Evolutionary conservation across 2,113 vertebrate genomes (phyloP).

Genomic region (Nerophis ophidion): DNA sequence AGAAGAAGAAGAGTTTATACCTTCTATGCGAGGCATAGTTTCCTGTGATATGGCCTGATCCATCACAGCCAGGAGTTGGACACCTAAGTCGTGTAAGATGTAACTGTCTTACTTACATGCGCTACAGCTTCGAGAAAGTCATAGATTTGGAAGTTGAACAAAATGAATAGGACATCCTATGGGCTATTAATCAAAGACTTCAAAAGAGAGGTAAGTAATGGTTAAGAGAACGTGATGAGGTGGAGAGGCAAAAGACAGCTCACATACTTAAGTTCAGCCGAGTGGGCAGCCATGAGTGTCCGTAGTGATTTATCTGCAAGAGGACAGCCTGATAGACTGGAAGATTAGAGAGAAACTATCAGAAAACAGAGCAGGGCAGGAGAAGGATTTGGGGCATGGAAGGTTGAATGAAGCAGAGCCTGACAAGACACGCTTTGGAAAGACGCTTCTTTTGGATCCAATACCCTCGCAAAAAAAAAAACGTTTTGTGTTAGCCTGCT

Average conservation of each 20-base stretch:
- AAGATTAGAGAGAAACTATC: conserved; percentile 70
- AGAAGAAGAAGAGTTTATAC: conserved; percentile 58
- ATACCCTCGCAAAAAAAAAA: background rate
- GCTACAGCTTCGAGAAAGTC: background rate
- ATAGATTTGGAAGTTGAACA: background rate
- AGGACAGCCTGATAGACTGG: conserved; percentile 99
- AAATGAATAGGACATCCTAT: background rate
- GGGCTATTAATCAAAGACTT: background rate
- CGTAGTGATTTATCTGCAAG: conserved; percentile 99
- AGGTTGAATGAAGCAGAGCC: conserved; percentile 37
- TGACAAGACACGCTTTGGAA: conserved; percentile 5
- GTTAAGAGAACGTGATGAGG: conserved; percentile 42
- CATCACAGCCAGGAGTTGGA: conserved; percentile 94
- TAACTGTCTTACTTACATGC: conserved; percentile 1
- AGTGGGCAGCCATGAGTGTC: conserved; percentile 99
- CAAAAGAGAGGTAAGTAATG: conserved; percentile 27
- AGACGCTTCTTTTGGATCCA: background rate
- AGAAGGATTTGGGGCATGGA: conserved; percentile 26
- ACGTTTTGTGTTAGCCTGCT: background rate
- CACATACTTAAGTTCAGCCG: conserved; percentile 99
- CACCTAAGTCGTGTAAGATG: conserved; percentile 72
- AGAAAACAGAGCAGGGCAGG: conserved; percentile 50
- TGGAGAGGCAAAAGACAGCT: conserved; percentile 73
- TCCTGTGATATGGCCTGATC: conserved; percentile 94
- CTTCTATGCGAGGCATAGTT: conserved; percentile 98